Evolutionary conservation across 2,113 vertebrate genomes (phyloP), one percentile per base, ranked within the genome.

Genomic region (Emydura subglobosa): DNA sequence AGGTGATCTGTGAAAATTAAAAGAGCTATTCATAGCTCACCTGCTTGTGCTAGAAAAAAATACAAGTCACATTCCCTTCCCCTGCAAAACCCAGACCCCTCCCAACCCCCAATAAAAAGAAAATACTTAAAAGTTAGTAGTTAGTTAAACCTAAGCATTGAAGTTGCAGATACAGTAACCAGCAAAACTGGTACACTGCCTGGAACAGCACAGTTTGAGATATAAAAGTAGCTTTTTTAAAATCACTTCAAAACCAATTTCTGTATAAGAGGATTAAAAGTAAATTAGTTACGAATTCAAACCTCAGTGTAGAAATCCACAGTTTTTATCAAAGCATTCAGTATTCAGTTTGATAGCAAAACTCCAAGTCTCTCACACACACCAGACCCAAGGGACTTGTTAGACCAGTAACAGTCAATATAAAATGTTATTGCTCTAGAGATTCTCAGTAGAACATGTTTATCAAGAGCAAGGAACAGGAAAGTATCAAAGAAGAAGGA

Each of bases 221-320:
- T 97, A 98, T 80, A 98, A 98, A 98, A 96, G 96, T 96, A 95
- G 95, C 86, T 42, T 95, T 91, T 94, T 96, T 97, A 97, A 98
- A 98, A 98, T 98, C 94, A 96, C 97, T 97, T 97, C 97, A 98
- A 98, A 98, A 98, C 93, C 95, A 81, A 94, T 95, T 97, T 97
- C 84, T 54, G 90, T 97, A 91, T 65, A 97, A 98, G 97, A 98
- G 93, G 96, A 97, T 97, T 98, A 98, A 98, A 98, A 98, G 98
- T 94, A 96, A 97, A 88, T 93, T 72, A 90, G 97, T 92, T 97
- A 97, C 12, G 92, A 98, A 98, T 97, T 97, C 90, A 97, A 97
- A 97, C 95, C 93, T 98, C 98, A 98, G 97, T 98, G 98, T 98
- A 98, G 97, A 98, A 98, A 98, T 97, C 97, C 95, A 95, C 90